Base-by-base conservation (phyloP, 2,888 invertebrate species). In the Prosapia bicincta region DNA sequence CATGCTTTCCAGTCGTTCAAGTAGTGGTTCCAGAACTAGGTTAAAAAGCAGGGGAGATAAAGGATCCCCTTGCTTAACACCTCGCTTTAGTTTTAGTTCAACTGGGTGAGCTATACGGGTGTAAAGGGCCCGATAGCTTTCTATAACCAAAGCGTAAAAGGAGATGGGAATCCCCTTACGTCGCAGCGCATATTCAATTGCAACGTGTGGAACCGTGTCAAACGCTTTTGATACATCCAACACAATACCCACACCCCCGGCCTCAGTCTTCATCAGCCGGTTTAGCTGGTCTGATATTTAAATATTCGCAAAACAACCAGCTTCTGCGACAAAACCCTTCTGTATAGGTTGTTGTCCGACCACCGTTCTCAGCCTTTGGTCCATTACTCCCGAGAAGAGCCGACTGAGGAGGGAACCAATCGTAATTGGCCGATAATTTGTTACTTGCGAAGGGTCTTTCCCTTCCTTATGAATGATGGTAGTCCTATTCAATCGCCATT, bases 391-490 rank as follows among this genome's bases (percentile, higher is more conserved):
- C 72, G 81, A 83, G 66, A 81, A 84, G 1, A 82, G 10, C 15
- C 83, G 72, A 28, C 81, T 80, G 0, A 84, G 66, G 3, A 84
- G 54, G 0, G 82, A 83, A 3, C 80, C 69, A 0, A 84, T 81
- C 0, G 83, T 84, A 0, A 84, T 81, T 0, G 83, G 83, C 0
- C 83, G 72, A 78, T 83, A 84, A 75, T 82, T 83, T 7, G 78
- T 81, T 0, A 80, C 80, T 20, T 78, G 73, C 0, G 0, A 30
- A 0, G 43, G 24, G 72, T 84, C 83, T 66, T 83, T 83, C 0
- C 82, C 83, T n/a, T 80, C 79, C 71, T 84, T 84, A 30, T 81
- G 82, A 0, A 84, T 79, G 0, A 83, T 77, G 0, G 81, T 81
- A 0, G 84, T 84, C 15, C 83, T 78, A 71, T 83, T 84, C 43